Conservation (phyloP, 1,140 invertebrate genomes). For the Apis laboriosa region DNA sequence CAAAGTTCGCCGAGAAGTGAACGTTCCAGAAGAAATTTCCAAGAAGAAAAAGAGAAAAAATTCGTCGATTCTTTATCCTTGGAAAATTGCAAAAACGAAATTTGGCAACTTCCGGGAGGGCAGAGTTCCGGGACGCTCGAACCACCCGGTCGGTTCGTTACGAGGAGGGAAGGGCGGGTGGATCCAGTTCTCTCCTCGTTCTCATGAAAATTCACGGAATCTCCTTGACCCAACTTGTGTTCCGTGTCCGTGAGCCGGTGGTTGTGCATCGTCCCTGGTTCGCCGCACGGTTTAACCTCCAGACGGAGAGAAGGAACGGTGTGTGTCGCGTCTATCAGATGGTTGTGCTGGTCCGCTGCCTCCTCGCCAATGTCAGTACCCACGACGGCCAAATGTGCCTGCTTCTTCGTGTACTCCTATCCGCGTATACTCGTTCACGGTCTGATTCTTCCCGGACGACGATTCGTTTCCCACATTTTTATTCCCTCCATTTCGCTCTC, state of each 20-base stretch:
- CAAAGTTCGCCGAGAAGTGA: no score
- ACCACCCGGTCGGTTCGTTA: not conserved
- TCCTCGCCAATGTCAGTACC: constrained; percentile 50
- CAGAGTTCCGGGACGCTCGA: no score
- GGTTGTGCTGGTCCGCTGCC: constrained; percentile 54
- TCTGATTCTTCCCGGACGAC: constrained; percentile 58
- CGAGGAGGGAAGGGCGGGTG: no score
- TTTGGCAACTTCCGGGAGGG: no score
- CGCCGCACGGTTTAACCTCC: constrained; percentile 65
- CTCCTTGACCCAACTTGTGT: constrained; percentile 58
- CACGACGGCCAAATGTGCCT: constrained; percentile 46
- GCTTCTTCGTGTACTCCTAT: constrained; percentile 44
- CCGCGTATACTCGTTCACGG: constrained; percentile 53
- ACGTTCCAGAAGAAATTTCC: no score
- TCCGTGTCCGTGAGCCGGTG: constrained; percentile 24
- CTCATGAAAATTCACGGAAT: constrained; percentile 64
- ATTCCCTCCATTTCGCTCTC: constrained; percentile 35
- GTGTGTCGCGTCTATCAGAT: constrained; percentile 62
- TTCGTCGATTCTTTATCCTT: no score
- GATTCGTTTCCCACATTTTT: constrained; percentile 51
- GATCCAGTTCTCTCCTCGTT: constrained; percentile 31
- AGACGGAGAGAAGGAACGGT: constrained; percentile 48
- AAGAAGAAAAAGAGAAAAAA: no score
- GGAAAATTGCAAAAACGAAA: no score
- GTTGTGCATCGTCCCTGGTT: constrained; percentile 57